phyloP scores from a whole-genome alignment of 2,113 vertebrate species.

The Nycticorax nycticorax region DNA sequence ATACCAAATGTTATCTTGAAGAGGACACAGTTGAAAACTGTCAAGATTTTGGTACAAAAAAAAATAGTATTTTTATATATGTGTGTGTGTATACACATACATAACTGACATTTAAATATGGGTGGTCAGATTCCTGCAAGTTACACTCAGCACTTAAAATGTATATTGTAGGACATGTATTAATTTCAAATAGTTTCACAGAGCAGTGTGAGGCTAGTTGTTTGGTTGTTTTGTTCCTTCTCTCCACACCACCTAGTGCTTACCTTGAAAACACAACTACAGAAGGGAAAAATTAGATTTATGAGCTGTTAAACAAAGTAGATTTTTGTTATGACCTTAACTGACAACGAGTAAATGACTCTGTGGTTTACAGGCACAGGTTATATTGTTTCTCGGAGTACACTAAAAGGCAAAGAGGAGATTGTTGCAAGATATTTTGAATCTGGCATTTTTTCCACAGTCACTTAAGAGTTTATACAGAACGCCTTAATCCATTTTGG shows the following conservation, averaged over 20 bases:
- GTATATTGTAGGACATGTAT: background rate
- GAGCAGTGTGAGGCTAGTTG: background rate
- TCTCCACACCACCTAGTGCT: background rate
- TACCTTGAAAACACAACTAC: background rate
- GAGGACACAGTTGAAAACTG: background rate
- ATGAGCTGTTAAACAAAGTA: conserved; percentile 13
- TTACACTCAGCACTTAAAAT: background rate
- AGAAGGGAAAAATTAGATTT: background rate
- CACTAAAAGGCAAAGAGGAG: background rate
- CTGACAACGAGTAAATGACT: conserved; percentile 42
- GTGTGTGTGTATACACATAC: background rate
- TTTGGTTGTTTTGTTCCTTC: background rate
- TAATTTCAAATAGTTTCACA: background rate
- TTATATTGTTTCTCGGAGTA: background rate
- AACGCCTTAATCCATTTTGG: conserved; percentile 12
- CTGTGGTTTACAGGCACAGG: background rate
- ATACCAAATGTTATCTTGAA: background rate
- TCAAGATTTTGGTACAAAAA: background rate
- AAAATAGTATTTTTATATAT: background rate
- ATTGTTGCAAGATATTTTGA: background rate
- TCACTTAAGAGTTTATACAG: conserved; percentile 17
- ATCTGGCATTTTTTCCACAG: background rate
- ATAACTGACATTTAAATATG: background rate
- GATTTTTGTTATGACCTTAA: conserved; percentile 48
- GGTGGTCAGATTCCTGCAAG: background rate